These are phyloP conservation scores for Mesorhabditis sp. DNA, from an alignment of 2,888 invertebrate genomes.

Conservation along the genomic window DNA sequence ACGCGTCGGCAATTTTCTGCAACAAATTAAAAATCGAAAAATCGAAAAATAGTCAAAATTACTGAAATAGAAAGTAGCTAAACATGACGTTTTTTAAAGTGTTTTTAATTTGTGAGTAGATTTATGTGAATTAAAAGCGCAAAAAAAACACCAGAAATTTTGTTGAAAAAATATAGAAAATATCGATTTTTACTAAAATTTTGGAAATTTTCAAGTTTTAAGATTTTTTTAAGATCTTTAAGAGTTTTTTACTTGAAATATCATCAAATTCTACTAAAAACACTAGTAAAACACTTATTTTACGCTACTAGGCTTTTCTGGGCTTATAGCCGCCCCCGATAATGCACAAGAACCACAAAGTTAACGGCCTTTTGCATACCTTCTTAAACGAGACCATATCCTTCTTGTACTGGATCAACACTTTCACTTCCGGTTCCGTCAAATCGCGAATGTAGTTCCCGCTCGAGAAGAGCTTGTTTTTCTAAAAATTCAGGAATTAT, in stretches of 20 bases:
- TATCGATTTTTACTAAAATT: no score
- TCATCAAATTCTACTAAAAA: no score
- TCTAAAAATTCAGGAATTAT: constrained; percentile 25
- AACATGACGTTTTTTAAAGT: not conserved
- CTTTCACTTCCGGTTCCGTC: constrained; percentile 38
- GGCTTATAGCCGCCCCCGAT: not conserved
- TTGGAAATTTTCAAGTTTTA: no score
- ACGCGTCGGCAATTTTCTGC: constrained; percentile 50
- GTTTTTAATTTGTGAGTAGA: not conserved
- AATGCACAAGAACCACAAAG: not conserved
- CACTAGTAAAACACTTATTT: no score
- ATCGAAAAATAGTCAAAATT: no score
- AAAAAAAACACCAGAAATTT: no score
- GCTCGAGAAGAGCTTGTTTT: constrained; percentile 48
- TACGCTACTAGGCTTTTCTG: no score
- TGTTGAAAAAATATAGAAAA: no score
- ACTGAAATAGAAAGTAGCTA: no score
- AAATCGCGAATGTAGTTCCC: constrained; percentile 51
- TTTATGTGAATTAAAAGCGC: no score
- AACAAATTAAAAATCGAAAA: not conserved
- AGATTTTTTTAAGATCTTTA: no score
- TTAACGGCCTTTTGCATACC: constrained; percentile 15
- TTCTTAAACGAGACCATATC: constrained; percentile 45
- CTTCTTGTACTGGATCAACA: constrained; percentile 47
- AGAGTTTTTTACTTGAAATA: no score